A percentile compares a stretch with the other conserved stretches of the same genome.
These are phyloP conservation scores for Drosophila pallidifrons DNA, from an alignment of 1,140 invertebrate species.

Conservation along the genomic window DNA sequence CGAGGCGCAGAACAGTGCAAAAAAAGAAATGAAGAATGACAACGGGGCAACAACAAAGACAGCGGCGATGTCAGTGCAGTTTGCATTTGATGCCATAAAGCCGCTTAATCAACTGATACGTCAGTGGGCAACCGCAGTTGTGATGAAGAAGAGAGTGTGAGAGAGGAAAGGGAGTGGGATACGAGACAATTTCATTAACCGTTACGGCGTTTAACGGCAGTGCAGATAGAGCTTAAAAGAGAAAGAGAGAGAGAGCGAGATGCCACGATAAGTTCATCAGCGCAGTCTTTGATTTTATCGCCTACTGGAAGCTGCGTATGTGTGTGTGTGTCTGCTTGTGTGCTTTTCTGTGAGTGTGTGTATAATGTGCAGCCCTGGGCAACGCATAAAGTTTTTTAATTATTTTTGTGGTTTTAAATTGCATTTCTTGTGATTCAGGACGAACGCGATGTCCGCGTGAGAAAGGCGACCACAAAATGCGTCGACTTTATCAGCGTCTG, in stretches of 20 bases:
- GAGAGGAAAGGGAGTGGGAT: conserved; percentile 3
- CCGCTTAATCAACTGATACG: conserved; percentile 42
- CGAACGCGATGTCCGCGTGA: conserved; percentile 35
- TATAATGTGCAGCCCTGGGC: conserved; percentile 4
- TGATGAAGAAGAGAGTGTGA: background rate
- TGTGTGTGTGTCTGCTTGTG: background rate
- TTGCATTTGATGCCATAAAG: conserved; percentile 41
- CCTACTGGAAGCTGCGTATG: conserved; percentile 38
- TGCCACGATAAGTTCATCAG: conserved; percentile 47
- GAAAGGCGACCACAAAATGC: conserved; percentile 64
- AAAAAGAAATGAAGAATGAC: background rate
- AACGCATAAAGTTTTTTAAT: conserved; percentile 78
- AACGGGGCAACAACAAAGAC: conserved; percentile 16
- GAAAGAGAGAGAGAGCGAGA: background rate
- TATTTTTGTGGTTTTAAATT: conserved; percentile 80
- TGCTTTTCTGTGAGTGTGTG: conserved; percentile 12
- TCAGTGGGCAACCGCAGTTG: conserved; percentile 32
- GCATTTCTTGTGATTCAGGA: conserved; percentile 54
- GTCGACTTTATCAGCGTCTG: conserved; percentile 68
- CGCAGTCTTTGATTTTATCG: conserved; percentile 71
- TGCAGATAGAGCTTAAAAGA: background rate
- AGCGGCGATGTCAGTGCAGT: background rate
- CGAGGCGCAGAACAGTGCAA: background rate
- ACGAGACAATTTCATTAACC: conserved; percentile 76
- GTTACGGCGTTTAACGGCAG: conserved; percentile 49